Conservation (phyloP, 2,888 invertebrate species). For the Amaurobius ferox region DNA sequence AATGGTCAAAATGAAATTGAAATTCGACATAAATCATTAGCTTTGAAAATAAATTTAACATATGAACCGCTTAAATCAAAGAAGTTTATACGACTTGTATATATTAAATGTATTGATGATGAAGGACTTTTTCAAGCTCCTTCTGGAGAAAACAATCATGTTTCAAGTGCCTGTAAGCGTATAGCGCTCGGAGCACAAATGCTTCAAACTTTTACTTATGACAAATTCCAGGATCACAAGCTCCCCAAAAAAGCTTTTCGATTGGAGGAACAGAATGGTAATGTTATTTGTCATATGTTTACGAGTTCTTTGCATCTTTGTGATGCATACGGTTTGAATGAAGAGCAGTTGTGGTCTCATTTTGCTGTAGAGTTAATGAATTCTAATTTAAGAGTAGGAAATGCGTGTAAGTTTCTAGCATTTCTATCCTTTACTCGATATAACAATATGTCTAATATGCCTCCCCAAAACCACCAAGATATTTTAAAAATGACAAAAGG, state of each 20-base stretch:
- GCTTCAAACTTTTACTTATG: constrained; percentile 90
- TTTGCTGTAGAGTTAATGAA: constrained; percentile 91
- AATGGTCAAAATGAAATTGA: constrained; percentile 48
- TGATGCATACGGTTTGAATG: constrained; percentile 85
- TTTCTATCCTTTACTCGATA: constrained; percentile 92
- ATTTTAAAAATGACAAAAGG: constrained; percentile 81
- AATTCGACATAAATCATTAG: constrained; percentile 25
- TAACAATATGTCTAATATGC: constrained; percentile 79
- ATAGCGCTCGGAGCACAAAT: constrained; percentile 87
- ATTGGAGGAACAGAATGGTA: constrained; percentile 83
- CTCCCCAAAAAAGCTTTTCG: constrained; percentile 89
- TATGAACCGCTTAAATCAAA: constrained; percentile 82
- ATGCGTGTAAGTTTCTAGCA: constrained; percentile 88
- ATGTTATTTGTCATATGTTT: constrained; percentile 85
- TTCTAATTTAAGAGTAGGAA: constrained; percentile 81
- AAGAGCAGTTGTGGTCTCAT: constrained; percentile 89
- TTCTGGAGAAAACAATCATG: constrained; percentile 82
- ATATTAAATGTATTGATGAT: constrained; percentile 88
- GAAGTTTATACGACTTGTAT: constrained; percentile 85
- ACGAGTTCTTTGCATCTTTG: constrained; percentile 84
- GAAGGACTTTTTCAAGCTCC: constrained; percentile 88
- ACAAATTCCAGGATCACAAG: constrained; percentile 89
- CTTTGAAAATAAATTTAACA: constrained; percentile 79
- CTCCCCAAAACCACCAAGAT: constrained; percentile 77
- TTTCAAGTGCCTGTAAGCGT: constrained; percentile 85